Evolutionary conservation across 2,797 vertebrate species (phyloP).

Genomic region (Characodon lateralis): DNA sequence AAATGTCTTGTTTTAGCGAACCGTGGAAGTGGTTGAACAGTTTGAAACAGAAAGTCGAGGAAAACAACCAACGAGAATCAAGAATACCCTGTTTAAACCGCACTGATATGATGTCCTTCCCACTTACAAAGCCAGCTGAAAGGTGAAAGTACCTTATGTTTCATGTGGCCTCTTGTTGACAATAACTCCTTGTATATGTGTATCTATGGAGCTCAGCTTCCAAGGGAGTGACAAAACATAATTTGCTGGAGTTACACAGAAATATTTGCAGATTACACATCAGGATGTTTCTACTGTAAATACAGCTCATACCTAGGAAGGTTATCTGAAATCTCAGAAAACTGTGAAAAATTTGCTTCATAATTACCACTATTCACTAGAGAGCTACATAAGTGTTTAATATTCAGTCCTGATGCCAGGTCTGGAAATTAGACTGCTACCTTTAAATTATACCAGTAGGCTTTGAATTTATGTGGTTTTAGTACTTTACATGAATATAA

Average conservation of each 20-base stretch:
- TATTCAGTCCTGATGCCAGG: background rate
- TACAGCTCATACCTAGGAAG: background rate
- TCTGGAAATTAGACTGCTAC: background rate
- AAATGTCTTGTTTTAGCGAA: background rate
- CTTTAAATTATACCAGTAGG: background rate
- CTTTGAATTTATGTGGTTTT: background rate
- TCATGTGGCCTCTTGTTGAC: constrained; percentile 13
- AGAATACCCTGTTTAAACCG: constrained; percentile 13
- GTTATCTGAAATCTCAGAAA: constrained; percentile 13
- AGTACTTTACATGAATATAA: background rate
- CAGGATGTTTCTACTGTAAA: background rate
- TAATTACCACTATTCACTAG: constrained; percentile 2
- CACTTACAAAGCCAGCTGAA: constrained; percentile 24
- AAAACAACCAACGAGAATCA: constrained; percentile 4
- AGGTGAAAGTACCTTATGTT: constrained; percentile 1
- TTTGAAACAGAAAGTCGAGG: constrained; percentile 30
- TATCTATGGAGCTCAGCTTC: constrained; percentile 19
- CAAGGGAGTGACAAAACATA: constrained; percentile 16
- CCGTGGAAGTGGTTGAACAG: constrained; percentile 5
- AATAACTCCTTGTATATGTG: background rate
- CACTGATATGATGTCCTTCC: constrained; percentile 5
- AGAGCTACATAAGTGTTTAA: background rate
- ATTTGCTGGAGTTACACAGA: background rate
- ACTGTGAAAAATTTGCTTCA: background rate
- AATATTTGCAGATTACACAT: constrained; percentile 20